phyloP scores from a whole-genome alignment of 2,113 vertebrate genomes.

The Callithrix jacchus region DNA sequence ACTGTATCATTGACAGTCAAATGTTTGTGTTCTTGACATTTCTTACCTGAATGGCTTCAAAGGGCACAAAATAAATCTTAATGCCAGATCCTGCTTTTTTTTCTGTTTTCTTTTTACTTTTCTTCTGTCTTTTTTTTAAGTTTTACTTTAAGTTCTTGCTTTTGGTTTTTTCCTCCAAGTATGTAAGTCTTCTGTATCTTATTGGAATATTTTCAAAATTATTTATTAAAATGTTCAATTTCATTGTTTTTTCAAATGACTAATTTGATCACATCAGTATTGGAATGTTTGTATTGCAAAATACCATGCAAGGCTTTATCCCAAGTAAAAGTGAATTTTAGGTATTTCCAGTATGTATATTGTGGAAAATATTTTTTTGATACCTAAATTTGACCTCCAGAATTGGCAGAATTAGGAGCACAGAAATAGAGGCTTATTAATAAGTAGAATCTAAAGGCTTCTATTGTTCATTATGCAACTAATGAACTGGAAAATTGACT shows the following conservation, averaged over 20 bases:
- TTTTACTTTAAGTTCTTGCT: background rate
- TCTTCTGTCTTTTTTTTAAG: too few relatives aligned
- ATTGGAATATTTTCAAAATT: conserved; percentile 20
- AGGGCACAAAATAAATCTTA: background rate
- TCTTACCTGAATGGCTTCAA: background rate
- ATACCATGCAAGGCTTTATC: background rate
- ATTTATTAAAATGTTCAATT: background rate
- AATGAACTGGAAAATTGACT: conserved; percentile 21
- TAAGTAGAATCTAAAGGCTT: conserved; percentile 4
- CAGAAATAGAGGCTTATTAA: conserved; percentile 27
- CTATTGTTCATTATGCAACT: background rate
- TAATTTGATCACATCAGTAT: background rate
- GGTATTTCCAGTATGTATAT: background rate
- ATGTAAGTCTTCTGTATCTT: background rate
- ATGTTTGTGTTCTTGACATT: background rate
- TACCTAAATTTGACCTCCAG: background rate
- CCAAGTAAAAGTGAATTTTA: conserved; percentile 26
- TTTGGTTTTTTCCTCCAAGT: background rate
- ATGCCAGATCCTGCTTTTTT: background rate
- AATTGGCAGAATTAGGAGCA: background rate
- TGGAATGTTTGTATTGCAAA: conserved; percentile 42
- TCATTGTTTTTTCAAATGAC: conserved; percentile 2
- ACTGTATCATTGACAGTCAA: background rate
- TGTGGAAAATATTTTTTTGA: conserved; percentile 10
- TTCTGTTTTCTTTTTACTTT: too few relatives aligned